phyloP scores from a whole-genome alignment of 2,888 invertebrate species.

The Amiota mariae region DNA sequence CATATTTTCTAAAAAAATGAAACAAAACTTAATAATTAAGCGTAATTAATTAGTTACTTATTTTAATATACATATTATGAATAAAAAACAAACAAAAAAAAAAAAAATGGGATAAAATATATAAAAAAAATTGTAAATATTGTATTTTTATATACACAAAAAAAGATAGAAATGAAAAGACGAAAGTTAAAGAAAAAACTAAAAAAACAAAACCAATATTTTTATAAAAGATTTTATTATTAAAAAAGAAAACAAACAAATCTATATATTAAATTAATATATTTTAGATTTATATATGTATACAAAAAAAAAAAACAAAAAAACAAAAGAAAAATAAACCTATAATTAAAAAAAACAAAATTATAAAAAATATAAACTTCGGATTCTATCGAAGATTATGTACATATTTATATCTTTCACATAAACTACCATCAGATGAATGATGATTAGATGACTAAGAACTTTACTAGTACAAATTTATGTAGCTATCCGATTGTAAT shows the following conservation, averaged over 20 bases:
- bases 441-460: no score
- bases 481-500: no score
- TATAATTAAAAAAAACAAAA: constrained; percentile 46
- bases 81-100: constrained; percentile 49
- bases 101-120: constrained; percentile 37
- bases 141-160: constrained; percentile 17
- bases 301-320: constrained; percentile 50
- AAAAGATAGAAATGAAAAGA: constrained; percentile 15
- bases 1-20: constrained; percentile 61
- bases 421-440: no score
- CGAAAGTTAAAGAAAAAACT: constrained; percentile 6
- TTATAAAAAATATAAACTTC: no score
- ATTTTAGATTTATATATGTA: constrained; percentile 53
- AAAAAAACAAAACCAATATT: constrained; percentile 50
- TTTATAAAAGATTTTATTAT: constrained; percentile 56
- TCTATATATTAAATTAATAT: constrained; percentile 38
- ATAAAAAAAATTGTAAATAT: constrained; percentile 31
- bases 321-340: no score
- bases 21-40: constrained; percentile 61
- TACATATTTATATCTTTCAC: no score
- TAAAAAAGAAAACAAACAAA: not conserved
- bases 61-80: no score
- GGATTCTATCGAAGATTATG: no score
- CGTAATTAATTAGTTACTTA: constrained; percentile 31
- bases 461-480: no score